Base-by-base conservation (phyloP, 2,113 vertebrate genomes). In the Herpetotheres cachinnans region DNA sequence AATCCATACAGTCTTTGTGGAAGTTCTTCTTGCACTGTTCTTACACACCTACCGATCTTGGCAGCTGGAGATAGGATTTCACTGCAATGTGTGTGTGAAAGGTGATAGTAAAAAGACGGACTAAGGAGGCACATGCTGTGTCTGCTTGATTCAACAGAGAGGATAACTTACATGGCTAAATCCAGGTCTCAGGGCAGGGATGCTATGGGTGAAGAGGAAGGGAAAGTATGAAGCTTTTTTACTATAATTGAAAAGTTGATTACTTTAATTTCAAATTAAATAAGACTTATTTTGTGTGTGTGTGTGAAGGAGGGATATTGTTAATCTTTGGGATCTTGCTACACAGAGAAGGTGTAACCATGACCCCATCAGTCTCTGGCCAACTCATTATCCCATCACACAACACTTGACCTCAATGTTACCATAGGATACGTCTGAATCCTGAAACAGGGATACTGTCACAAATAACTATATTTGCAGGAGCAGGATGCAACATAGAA, bases 301-400 rank as follows among this genome's bases (percentile, higher is more conserved):
- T 54, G 6, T 25, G 27, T 46, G 46, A 18, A 18, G 6, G 2
- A 0, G 1, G 1, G 9, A 15, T 71, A 12, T 6, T 27, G 5
- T 62, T 59, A 40, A 80, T 34, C 27, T 63, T 46, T 49, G 15
- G 7, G 4, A 52, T 52, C 19, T 62, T 80, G 10, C 5, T 80
- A 14, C 40, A n/a, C 3, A 36, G 9, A 52, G 34, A 40, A 73
- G 1, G 4, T 21, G 7, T n/a, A 65, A 52, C 1, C 15, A 49
- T 32, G 24, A 42, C 7, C 7, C 6, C 5, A 24, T 56, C 11
- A 29, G 26, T 50, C 25, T 58, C 78, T 87, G 14, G 10, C 4
- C 14, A 80, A 4, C 2, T 46, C 13, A 16, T 59, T 56, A 27
- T 36, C 26, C 32, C 47, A 38, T 47, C 11, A 55, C 10, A 49